These are phyloP conservation scores for Ardeotis arabs DNA, from an alignment of 2,113 vertebrate genomes.

Conservation along the genomic window DNA sequence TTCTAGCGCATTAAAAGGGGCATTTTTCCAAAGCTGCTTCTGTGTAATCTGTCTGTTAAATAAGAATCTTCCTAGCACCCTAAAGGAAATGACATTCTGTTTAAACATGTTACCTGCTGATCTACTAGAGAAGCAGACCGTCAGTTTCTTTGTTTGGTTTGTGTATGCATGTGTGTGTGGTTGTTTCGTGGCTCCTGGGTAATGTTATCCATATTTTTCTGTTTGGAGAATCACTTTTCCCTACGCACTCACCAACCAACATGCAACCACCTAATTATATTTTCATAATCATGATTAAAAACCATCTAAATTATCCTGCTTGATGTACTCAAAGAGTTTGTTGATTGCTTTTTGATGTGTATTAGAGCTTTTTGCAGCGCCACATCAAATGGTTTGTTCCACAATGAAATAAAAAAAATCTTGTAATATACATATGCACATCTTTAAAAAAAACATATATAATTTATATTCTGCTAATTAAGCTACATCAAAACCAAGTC, in stretches of 20 bases:
- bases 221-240: constrained; percentile 74
- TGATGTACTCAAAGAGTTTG: constrained; percentile 79
- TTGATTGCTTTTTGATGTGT: constrained; percentile 80
- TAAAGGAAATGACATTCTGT: constrained; percentile 52
- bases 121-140: constrained; percentile 33
- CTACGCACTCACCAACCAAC: constrained; percentile 71
- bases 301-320: constrained; percentile 77
- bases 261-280: constrained; percentile 80
- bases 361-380: constrained; percentile 72
- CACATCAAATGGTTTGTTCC: constrained; percentile 73
- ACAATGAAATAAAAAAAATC: constrained; percentile 67
- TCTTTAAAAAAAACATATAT: constrained; percentile 69
- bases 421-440: constrained; percentile 62
- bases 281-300: constrained; percentile 81
- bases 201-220: constrained; percentile 70
- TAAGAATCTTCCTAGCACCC: constrained; percentile 62
- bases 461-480: constrained; percentile 78
- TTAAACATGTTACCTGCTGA: constrained; percentile 65
- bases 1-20: constrained; percentile 50
- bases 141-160: neutral
- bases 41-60: constrained; percentile 67
- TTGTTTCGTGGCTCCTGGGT: constrained; percentile 62
- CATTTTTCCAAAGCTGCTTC: constrained; percentile 63
- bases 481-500: constrained; percentile 68
- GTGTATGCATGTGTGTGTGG: neutral